These are phyloP conservation scores for Caranx ignobilis DNA, from an alignment of 2,113 vertebrate species.

Conservation along the genomic window DNA sequence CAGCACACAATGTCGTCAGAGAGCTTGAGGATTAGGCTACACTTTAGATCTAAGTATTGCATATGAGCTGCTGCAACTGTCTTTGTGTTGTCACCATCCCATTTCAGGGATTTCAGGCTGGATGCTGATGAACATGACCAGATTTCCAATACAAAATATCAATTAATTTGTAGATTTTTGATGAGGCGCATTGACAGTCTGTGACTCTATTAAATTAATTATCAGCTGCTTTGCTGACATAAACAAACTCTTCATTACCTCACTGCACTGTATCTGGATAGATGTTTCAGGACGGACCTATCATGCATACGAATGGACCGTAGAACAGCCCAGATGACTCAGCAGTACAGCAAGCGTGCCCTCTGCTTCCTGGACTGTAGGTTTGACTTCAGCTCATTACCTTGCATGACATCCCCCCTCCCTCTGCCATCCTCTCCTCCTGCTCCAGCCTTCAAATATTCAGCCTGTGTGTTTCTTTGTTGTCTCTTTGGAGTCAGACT, in stretches of 20 bases:
- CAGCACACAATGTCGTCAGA: no score
- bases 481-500: slow-evolving; percentile 24
- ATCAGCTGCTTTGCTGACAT: slow-evolving; percentile 16
- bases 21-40: no score
- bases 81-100: no score
- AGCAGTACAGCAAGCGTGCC: slow-evolving; percentile 18
- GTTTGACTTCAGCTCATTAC: slow-evolving; percentile 41
- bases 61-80: no score
- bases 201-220: slow-evolving; percentile 13
- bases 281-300: slow-evolving; percentile 24
- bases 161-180: slow-evolving; percentile 3
- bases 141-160: neutral
- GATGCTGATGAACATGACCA: neutral
- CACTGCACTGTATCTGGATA: slow-evolving; percentile 17
- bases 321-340: slow-evolving; percentile 45
- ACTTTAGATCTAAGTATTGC: no score
- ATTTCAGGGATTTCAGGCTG: no score
- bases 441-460: slow-evolving; percentile 12
- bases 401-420: slow-evolving; percentile 14
- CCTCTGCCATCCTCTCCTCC: neutral
- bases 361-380: slow-evolving; percentile 13
- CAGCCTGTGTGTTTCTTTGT: neutral
- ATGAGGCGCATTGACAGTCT: slow-evolving; percentile 3
- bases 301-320: slow-evolving; percentile 26
- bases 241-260: neutral